These are phyloP conservation scores for Oreochromis mossambicus DNA, from an alignment of 2,797 vertebrate species.

Conservation along the genomic window DNA sequence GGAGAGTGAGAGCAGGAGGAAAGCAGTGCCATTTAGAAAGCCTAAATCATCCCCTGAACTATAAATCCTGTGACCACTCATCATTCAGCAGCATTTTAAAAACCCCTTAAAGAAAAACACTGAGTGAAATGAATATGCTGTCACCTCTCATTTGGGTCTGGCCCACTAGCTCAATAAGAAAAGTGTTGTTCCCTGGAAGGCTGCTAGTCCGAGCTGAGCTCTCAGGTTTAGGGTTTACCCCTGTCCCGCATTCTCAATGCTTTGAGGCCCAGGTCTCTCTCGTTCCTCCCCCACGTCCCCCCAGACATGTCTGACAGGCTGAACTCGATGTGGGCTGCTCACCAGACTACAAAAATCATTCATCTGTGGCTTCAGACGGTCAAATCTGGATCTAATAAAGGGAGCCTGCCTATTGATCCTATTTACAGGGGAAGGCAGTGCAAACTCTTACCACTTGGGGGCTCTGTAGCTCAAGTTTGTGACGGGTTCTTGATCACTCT, in stretches of 20 bases:
- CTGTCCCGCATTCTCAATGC: constrained; percentile 76
- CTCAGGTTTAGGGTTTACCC: constrained; percentile 79
- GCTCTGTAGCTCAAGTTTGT: constrained; percentile 70
- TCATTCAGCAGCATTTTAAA: constrained; percentile 77
- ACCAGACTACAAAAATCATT: constrained; percentile 86
- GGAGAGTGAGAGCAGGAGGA: constrained; percentile 28
- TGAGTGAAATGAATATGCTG: constrained; percentile 81
- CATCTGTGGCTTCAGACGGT: constrained; percentile 82
- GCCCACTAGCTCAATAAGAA: constrained; percentile 73
- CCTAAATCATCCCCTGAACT: constrained; percentile 66
- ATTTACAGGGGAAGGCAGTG: constrained; percentile 40
- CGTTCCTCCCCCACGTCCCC: constrained; percentile 69
- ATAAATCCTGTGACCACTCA: constrained; percentile 77
- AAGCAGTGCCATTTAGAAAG: constrained; percentile 62
- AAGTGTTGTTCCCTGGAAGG: constrained; percentile 76
- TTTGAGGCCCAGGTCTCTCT: constrained; percentile 73
- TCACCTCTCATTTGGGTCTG: constrained; percentile 80
- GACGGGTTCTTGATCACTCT: neutral
- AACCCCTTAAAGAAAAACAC: constrained; percentile 73
- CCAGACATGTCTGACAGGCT: constrained; percentile 83
- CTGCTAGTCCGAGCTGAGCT: constrained; percentile 60
- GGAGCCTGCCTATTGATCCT: constrained; percentile 73
- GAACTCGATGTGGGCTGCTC: constrained; percentile 80
- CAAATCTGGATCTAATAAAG: constrained; percentile 87
- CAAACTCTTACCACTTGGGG: constrained; percentile 69